These are phyloP conservation scores for Caenorhabditis macrosperma DNA, from an alignment of 2,888 invertebrate genomes.

Conservation along the genomic window DNA sequence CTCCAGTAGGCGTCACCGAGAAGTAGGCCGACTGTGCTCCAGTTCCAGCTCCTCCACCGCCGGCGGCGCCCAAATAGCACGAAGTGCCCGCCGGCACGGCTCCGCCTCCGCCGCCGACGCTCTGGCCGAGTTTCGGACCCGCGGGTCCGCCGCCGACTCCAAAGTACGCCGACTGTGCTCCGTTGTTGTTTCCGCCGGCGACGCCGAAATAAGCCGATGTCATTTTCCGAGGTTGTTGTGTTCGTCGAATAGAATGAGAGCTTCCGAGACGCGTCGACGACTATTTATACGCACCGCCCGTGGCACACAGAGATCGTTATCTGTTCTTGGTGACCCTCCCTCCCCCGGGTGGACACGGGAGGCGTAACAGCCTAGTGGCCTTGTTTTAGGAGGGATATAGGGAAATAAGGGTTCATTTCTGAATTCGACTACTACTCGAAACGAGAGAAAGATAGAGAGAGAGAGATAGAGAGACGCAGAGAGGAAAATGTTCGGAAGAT, in stretches of 20 bases:
- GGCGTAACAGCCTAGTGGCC: no score
- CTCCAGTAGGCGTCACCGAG: constrained; percentile 17
- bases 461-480: no score
- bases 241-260: background rate
- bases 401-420: no score
- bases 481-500: constrained; percentile 30
- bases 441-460: no score
- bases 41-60: constrained; percentile 51
- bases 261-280: background rate
- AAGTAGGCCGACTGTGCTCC: constrained; percentile 51
- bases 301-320: no score
- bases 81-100: constrained; percentile 52
- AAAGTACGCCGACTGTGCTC: constrained; percentile 60
- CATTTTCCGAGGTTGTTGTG: no score
- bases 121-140: constrained; percentile 5
- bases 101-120: constrained; percentile 53
- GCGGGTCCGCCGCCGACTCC: constrained; percentile 56
- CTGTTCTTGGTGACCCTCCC: no score
- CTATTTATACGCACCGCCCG: background rate
- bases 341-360: no score
- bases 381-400: no score
- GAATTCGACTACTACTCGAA: no score
- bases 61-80: constrained; percentile 65
- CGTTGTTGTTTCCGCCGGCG: constrained; percentile 51
- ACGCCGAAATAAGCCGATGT: constrained; percentile 66